phyloP scores from a whole-genome alignment of 30 jellyfish, hydroid and myxozoan genomes.

The Chironex yamaguchii region DNA sequence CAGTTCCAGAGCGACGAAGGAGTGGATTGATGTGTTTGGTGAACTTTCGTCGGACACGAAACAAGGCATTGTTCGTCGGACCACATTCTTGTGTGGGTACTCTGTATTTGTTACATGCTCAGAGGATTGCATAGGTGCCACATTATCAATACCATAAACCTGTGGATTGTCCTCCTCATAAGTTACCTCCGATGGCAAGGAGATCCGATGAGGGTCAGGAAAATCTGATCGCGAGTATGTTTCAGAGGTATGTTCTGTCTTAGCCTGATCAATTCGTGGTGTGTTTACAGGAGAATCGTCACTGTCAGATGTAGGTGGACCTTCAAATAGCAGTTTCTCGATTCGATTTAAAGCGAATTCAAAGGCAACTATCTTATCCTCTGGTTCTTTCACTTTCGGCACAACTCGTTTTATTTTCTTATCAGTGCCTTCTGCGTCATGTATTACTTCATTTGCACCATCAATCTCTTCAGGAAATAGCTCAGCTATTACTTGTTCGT shows the following conservation, averaged over 20 bases:
- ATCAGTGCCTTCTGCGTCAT: not conserved
- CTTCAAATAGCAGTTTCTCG: conserved; percentile 48
- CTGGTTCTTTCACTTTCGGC: not conserved
- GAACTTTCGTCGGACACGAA: not conserved
- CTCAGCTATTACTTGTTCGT: not conserved
- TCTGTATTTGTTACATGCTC: not conserved
- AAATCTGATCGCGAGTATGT: not conserved
- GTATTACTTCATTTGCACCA: not conserved
- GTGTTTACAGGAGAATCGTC: not conserved
- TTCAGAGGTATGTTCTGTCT: too few relatives aligned
- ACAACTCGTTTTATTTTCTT: not conserved
- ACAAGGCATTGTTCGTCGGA: not conserved
- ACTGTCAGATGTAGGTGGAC: not conserved
- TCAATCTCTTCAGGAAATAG: not conserved
- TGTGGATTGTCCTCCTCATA: not conserved
- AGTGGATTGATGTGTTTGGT: not conserved
- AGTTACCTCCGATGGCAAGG: too few relatives aligned
- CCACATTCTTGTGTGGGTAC: not conserved
- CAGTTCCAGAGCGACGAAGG: not conserved
- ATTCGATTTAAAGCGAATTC: conserved; percentile 75
- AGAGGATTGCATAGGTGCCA: not conserved
- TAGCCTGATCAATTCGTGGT: too few relatives aligned
- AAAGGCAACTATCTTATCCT: conserved; percentile 38
- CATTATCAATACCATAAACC: not conserved
- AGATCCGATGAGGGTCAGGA: too few relatives aligned